These are phyloP conservation scores for Notolepis coatsorum DNA, from an alignment of 2,797 vertebrate species.

Conservation along the genomic window DNA sequence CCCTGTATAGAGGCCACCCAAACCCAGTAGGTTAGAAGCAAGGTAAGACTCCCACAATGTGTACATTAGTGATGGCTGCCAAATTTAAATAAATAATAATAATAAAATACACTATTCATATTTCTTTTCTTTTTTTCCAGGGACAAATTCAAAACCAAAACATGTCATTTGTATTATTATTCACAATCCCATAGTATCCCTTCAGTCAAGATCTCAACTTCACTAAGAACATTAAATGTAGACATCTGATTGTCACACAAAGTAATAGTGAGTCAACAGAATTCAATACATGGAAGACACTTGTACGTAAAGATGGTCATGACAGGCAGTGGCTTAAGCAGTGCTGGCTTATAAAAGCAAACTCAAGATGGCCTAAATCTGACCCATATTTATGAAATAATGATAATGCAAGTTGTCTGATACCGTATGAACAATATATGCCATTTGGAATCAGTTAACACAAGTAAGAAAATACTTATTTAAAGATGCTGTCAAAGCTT, in stretches of 20 bases:
- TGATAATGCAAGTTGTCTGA: background rate
- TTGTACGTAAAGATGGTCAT: background rate
- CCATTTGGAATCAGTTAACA: constrained; percentile 9
- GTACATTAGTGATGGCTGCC: background rate
- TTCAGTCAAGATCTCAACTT: constrained; percentile 8
- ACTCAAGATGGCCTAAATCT: background rate
- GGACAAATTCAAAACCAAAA: background rate
- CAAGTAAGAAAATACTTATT: constrained; percentile 32
- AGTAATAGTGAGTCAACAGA: constrained; percentile 14
- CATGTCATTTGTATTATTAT: constrained; percentile 5
- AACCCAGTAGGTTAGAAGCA: constrained; percentile 20
- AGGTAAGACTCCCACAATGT: constrained; percentile 19
- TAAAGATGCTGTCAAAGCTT: constrained; percentile 33
- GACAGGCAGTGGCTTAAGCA: background rate
- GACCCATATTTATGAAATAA: background rate
- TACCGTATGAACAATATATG: background rate
- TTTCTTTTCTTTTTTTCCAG: background rate
- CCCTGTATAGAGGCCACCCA: constrained; percentile 46
- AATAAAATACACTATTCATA: no score
- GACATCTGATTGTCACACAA: constrained; percentile 53
- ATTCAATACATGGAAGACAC: background rate
- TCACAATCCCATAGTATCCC: background rate
- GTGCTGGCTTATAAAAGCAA: background rate
- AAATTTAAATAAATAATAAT: no score
- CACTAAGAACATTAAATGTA: constrained; percentile 27